A percentile compares a stretch with the other conserved stretches of the same genome.
phyloP scores from a whole-genome alignment of 2,113 vertebrate species.

The Gymnocephalus cernua region DNA sequence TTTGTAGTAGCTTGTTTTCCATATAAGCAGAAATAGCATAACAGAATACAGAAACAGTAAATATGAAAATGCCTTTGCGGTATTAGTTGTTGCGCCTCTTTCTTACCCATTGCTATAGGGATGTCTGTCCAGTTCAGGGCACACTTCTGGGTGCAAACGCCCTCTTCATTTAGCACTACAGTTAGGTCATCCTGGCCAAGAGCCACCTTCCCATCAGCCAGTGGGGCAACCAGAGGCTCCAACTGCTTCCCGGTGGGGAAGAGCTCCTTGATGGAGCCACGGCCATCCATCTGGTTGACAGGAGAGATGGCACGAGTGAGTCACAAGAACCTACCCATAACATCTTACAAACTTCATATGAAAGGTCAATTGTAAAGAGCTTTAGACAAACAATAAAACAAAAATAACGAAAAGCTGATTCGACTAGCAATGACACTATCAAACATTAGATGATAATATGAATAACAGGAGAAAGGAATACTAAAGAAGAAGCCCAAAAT shows the following conservation, averaged over 20 bases:
- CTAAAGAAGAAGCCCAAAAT: slow-evolving; percentile 15
- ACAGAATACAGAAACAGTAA: background rate
- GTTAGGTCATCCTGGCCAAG: slow-evolving; percentile 98
- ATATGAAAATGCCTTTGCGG: background rate
- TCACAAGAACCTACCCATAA: background rate
- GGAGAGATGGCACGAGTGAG: background rate
- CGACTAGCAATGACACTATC: background rate
- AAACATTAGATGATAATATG: background rate
- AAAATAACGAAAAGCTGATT: background rate
- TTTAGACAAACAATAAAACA: slow-evolving; percentile 9
- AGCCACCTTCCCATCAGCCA: slow-evolving; percentile 96
- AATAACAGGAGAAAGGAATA: background rate
- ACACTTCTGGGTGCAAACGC: slow-evolving; percentile 95
- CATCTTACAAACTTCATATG: background rate
- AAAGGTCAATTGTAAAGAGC: background rate
- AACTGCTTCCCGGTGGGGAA: slow-evolving; percentile 98
- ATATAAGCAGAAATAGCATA: background rate
- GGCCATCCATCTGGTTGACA: slow-evolving; percentile 92
- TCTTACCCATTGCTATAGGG: slow-evolving; percentile 97
- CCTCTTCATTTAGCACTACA: slow-evolving; percentile 96
- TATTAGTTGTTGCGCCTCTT: background rate
- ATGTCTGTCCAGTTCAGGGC: slow-evolving; percentile 99
- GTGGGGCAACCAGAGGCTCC: slow-evolving; percentile 94
- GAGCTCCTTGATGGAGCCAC: slow-evolving; percentile 96
- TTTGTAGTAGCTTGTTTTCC: background rate